Base-by-base conservation (phyloP, 2,113 vertebrate genomes). In the Amia ocellicauda region DNA sequence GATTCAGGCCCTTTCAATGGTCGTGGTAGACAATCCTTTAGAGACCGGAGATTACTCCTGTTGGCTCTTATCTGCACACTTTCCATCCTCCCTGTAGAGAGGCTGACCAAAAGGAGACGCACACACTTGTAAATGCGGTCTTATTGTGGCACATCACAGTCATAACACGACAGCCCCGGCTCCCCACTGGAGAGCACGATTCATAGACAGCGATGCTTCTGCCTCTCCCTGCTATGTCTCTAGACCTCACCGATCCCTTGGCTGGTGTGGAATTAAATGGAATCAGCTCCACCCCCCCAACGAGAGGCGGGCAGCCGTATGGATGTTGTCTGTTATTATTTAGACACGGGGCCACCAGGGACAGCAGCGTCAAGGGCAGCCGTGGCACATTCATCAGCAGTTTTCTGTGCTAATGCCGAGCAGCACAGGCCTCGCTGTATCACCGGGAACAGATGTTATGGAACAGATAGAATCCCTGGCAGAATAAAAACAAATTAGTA, bases 391-490 rank as follows among this genome's bases (percentile, higher is more conserved):
- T 47, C 43, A 47, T 47, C 43, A 47, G 43, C 13, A n/a, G n/a
- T n/a, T n/a, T n/a, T 47, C 43, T 16, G 43, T 17, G 14, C 16
- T 47, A 47, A 47, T 47, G 16, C 43, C 11, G n/a, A 13, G 43
- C 43, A 13, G n/a, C 43, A 8, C 14, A 16, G 43, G n/a, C 43
- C 43, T 17, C n/a, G 14, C 43, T 14, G n/a, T 47, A 47, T 47
- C 43, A 47, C 43, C n/a, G 43, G 43, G 13, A 47, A 82, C 83
- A 85, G 81, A 82, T 85, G 83, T 82, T 74, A 61, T 42, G 64
- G 74, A 71, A 74, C 66, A 74, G 76, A 81, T 83, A 81, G 74
- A 61, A 65, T 83, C 74, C 79, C 80, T 62, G 26, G 51, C 74
- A 83, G 76, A 80, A 74, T 51, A 24, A 66, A 62, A 74, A 80